These are phyloP conservation scores for Trachops cirrhosus DNA, from an alignment of 2,797 vertebrate species.

Conservation along the genomic window DNA sequence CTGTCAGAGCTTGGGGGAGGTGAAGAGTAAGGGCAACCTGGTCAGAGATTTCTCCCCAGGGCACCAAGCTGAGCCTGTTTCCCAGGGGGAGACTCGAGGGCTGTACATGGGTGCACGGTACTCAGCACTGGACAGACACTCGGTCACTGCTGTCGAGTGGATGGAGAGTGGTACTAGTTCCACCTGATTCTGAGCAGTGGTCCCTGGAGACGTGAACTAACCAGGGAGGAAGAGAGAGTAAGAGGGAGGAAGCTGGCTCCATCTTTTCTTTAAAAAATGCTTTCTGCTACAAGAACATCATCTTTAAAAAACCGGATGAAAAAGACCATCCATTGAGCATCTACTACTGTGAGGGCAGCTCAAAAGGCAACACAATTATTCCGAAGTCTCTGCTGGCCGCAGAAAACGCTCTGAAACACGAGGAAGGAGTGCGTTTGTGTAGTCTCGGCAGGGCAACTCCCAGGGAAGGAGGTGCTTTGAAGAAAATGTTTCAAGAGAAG, in stretches of 20 bases:
- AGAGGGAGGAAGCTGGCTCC: not conserved
- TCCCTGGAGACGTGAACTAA: not conserved
- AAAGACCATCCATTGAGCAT: not conserved
- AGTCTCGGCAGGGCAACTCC: not conserved
- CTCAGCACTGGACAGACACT: not conserved
- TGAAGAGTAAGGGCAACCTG: not conserved
- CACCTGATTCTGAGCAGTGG: not conserved
- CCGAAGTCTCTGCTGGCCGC: slow-evolving; percentile 1
- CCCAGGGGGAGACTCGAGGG: not conserved
- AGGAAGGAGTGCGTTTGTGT: not conserved
- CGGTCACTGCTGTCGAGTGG: not conserved
- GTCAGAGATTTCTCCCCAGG: not conserved
- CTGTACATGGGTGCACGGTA: rapidly evolving
- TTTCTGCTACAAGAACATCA: not conserved
- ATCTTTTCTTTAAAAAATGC: slow-evolving; percentile 4
- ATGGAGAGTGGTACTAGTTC: not conserved
- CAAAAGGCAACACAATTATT: not conserved
- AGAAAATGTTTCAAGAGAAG: slow-evolving; percentile 33
- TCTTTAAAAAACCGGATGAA: not conserved
- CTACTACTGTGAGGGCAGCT: not conserved
- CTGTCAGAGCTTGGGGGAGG: not conserved
- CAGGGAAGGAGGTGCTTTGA: not conserved
- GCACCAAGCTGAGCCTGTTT: not conserved
- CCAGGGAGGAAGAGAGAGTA: not conserved
- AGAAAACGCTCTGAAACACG: not conserved